Evolutionary conservation across 2,797 vertebrate genomes (phyloP).

Genomic region (Podarcis lilfordi): DNA sequence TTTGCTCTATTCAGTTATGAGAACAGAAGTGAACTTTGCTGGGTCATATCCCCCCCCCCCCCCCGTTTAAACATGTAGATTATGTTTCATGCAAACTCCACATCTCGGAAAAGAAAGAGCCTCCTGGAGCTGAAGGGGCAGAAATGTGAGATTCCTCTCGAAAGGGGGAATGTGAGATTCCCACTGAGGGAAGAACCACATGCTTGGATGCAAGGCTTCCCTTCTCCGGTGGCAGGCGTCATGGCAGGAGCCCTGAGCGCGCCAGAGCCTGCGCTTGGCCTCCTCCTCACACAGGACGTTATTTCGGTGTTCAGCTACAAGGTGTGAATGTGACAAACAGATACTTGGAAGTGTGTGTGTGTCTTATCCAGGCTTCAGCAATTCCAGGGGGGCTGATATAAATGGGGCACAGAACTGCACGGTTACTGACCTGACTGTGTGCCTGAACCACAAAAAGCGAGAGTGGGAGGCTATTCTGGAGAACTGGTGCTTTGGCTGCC

Average conservation of each 20-base stretch:
- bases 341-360: too few relatives aligned
- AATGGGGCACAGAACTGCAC: too few relatives aligned
- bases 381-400: background rate
- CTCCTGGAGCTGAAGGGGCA: background rate
- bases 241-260: background rate
- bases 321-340: background rate
- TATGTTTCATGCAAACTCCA: conserved; percentile 20
- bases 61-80: background rate
- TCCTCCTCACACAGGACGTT: too few relatives aligned
- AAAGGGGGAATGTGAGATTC: accelerated
- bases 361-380: background rate
- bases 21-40: background rate
- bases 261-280: background rate
- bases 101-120: conserved; percentile 20
- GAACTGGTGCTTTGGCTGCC: background rate
- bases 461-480: background rate
- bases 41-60: background rate
- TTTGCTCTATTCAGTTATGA: background rate
- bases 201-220: too few relatives aligned
- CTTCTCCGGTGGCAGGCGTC: background rate
- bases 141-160: conserved; percentile 28
- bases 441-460: background rate
- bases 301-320: too few relatives aligned
- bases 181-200: accelerated
- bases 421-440: background rate